Percentiles rank a stretch among this genome's conserved stretches.
Evolutionary conservation across 2,888 invertebrate genomes (phyloP).

Genomic region (Acanthosepion pharaonis): DNA sequence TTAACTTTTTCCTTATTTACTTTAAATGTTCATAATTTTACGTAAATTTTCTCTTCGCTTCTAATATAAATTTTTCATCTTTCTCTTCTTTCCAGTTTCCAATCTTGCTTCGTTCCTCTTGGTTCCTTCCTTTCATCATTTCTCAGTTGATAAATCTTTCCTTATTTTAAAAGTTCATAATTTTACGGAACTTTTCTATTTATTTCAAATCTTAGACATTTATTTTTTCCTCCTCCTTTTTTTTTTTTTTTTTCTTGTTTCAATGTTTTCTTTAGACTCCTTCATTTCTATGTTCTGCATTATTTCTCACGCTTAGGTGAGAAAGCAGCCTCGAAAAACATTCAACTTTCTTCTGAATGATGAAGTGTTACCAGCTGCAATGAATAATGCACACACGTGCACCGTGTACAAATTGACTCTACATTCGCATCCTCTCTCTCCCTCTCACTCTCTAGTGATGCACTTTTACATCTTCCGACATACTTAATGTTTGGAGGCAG

Average conservation of each 20-base stretch:
- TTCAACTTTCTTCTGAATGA: not conserved
- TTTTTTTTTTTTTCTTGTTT: not conserved
- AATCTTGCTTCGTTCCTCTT: too few relatives aligned
- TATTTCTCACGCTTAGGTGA: not conserved
- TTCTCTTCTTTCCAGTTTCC: too few relatives aligned
- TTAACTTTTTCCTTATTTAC: too few relatives aligned
- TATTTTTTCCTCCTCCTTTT: too few relatives aligned
- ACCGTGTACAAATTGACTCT: slow-evolving; percentile 2
- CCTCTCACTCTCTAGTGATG: not conserved
- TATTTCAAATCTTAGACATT: too few relatives aligned
- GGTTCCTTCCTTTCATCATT: too few relatives aligned
- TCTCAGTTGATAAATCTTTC: too few relatives aligned
- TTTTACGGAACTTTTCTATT: too few relatives aligned
- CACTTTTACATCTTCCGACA: not conserved
- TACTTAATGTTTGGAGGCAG: not conserved
- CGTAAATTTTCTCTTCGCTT: too few relatives aligned
- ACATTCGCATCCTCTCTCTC: not conserved
- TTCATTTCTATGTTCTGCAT: not conserved
- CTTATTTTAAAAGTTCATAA: too few relatives aligned
- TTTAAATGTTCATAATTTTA: too few relatives aligned
- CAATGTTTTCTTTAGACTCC: not conserved
- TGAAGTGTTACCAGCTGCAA: slow-evolving; percentile 33
- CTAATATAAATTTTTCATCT: too few relatives aligned
- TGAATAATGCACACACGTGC: slow-evolving; percentile 23
- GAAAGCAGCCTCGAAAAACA: not conserved